phyloP scores from a whole-genome alignment of 2,888 invertebrate genomes.

The Melangyna quadrimaculata region DNA sequence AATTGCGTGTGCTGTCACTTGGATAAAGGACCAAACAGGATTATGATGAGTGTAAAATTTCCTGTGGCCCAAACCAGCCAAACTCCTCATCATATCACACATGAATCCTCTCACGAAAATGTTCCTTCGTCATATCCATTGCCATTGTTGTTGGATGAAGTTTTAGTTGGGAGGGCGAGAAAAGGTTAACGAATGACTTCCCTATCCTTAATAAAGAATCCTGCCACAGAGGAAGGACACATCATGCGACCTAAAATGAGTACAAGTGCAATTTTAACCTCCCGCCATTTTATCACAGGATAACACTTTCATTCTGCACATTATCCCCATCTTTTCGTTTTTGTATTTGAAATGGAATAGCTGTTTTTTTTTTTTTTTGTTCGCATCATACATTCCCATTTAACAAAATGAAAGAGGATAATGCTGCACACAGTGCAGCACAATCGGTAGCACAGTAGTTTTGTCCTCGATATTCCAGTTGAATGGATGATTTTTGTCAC shows the following conservation, averaged over 20 bases:
- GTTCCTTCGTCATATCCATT: conserved; percentile 2
- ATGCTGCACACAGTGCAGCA: conserved; percentile 14
- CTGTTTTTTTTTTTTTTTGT: not conserved
- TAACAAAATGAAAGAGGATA: conserved; percentile 48
- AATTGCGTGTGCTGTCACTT: conserved; percentile 57
- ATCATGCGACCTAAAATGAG: conserved; percentile 37
- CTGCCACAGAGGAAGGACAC: conserved; percentile 21
- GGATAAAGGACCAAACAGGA: conserved; percentile 50
- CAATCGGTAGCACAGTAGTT: conserved; percentile 16
- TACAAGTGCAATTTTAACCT: conserved; percentile 60
- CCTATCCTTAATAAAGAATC: conserved; percentile 4
- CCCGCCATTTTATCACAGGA: conserved; percentile 63
- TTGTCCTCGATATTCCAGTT: conserved; percentile 62
- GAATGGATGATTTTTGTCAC: conserved; percentile 68
- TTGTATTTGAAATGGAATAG: conserved; percentile 33
- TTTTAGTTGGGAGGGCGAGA: not conserved
- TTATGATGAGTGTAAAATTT: conserved; percentile 47
- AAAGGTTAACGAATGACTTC: not conserved
- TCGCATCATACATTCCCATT: conserved; percentile 4
- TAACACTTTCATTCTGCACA: conserved; percentile 61
- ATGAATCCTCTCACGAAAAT: conserved; percentile 45
- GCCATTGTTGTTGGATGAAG: not conserved
- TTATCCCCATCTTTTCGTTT: conserved; percentile 57
- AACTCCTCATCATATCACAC: not conserved
- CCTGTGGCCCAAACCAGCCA: conserved; percentile 3